These are phyloP conservation scores for Chloropsis cyanopogon DNA, from an alignment of 2,113 vertebrate genomes.

Conservation along the genomic window DNA sequence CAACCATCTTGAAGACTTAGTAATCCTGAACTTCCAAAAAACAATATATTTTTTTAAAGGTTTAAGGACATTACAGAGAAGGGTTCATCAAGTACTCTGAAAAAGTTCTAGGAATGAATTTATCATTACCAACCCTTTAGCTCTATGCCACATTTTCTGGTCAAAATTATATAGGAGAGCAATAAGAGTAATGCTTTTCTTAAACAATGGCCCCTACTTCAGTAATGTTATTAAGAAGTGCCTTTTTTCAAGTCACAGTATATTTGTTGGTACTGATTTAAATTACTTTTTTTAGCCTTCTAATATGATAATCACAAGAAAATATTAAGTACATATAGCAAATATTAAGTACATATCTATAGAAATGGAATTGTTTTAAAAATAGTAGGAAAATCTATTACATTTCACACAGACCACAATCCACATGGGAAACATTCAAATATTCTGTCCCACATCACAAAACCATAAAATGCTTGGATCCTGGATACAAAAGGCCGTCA, in stretches of 20 bases:
- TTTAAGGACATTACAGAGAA: neutral
- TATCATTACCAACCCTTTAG: neutral
- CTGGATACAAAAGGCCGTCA: accelerated
- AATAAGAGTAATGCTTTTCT: neutral
- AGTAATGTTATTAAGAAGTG: neutral
- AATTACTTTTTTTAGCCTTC: neutral
- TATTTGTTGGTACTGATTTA: neutral
- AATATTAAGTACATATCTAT: neutral
- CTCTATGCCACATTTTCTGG: neutral
- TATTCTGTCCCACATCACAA: neutral
- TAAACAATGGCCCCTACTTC: neutral
- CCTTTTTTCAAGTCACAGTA: neutral
- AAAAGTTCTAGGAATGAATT: neutral
- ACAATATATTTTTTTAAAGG: neutral
- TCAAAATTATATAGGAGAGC: neutral
- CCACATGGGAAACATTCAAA: neutral
- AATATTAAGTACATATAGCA: neutral
- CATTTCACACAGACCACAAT: neutral
- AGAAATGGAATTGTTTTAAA: neutral
- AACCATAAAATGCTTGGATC: neutral
- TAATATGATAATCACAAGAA: neutral
- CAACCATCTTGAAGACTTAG: neutral
- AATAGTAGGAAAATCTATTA: neutral
- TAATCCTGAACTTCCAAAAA: neutral
- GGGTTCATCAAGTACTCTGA: neutral